phyloP scores from a whole-genome alignment of 2,797 vertebrate species.

The Urosaurus nigricauda region DNA sequence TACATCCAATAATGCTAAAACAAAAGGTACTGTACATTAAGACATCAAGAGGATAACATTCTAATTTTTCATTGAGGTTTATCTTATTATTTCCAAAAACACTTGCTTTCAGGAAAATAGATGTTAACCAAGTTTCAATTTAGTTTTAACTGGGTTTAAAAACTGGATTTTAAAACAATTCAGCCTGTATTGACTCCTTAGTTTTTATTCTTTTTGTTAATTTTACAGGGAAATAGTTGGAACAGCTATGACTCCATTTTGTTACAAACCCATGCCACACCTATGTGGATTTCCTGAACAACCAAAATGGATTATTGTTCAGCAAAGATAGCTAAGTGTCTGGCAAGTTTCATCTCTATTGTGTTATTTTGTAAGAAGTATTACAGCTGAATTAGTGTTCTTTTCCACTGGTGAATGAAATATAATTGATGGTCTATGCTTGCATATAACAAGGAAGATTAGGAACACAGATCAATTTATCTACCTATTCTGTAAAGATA shows the following conservation, averaged over 20 bases:
- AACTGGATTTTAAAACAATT: no score
- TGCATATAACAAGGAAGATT: background rate
- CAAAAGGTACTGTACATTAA: conserved; percentile 56
- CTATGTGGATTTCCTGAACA: background rate
- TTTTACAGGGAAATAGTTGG: conserved; percentile 3
- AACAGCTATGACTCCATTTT: background rate
- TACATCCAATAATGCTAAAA: conserved; percentile 56
- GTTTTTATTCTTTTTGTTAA: background rate
- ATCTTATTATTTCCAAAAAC: conserved; percentile 58
- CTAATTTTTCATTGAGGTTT: conserved; percentile 53
- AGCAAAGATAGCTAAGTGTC: background rate
- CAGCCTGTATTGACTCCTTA: background rate
- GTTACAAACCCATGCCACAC: background rate
- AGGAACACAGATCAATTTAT: background rate
- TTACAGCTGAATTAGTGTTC: background rate
- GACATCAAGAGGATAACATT: conserved; percentile 62
- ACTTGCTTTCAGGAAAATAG: conserved; percentile 56
- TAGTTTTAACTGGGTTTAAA: conserved; percentile 29
- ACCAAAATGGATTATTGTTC: background rate
- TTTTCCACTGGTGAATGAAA: background rate
- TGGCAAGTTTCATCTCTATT: background rate
- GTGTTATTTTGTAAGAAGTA: background rate
- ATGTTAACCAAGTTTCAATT: conserved; percentile 36
- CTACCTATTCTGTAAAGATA: background rate
- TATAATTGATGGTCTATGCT: background rate